Conservation (phyloP, 2,888 invertebrate genomes). For the Steinernema carpocapsae region DNA sequence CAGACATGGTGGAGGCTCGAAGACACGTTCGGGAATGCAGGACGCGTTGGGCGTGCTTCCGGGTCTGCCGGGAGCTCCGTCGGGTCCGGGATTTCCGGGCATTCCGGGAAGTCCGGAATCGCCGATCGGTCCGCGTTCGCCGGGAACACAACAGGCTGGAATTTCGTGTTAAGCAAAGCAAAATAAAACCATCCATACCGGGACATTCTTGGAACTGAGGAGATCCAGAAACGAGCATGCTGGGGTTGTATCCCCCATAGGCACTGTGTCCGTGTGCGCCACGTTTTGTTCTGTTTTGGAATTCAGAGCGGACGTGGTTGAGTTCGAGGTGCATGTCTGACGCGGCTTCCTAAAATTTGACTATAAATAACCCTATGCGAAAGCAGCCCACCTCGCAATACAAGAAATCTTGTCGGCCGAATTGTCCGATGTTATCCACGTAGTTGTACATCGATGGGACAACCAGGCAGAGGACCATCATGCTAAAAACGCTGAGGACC, state of each 20-base stretch:
- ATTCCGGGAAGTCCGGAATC: constrained; percentile 63
- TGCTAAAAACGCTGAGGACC: constrained; percentile 55
- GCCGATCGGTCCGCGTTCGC: constrained; percentile 61
- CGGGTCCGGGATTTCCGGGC: constrained; percentile 63
- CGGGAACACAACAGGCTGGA: constrained; percentile 68
- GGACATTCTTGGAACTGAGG: constrained; percentile 69
- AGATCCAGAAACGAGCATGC: constrained; percentile 59
- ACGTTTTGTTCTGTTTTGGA: constrained; percentile 45
- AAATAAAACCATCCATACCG: constrained; percentile 43
- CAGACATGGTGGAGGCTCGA: constrained; percentile 69
- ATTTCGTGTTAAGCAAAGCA: not conserved
- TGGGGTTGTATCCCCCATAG: constrained; percentile 60
- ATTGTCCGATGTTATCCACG: constrained; percentile 64
- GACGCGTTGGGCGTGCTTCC: constrained; percentile 69
- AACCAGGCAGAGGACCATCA: constrained; percentile 61
- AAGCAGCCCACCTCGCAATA: constrained; percentile 63
- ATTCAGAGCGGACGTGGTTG: not conserved
- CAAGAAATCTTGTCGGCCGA: constrained; percentile 60
- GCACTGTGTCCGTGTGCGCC: constrained; percentile 40
- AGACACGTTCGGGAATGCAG: constrained; percentile 68
- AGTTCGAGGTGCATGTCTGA: constrained; percentile 20
- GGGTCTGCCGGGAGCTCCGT: constrained; percentile 68
- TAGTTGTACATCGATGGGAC: constrained; percentile 67
- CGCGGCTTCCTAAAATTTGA: constrained; percentile 13
- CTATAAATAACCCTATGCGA: no score